Evolutionary conservation across 2,888 invertebrate species (phyloP).

Genomic region (Cistogaster globosa): DNA sequence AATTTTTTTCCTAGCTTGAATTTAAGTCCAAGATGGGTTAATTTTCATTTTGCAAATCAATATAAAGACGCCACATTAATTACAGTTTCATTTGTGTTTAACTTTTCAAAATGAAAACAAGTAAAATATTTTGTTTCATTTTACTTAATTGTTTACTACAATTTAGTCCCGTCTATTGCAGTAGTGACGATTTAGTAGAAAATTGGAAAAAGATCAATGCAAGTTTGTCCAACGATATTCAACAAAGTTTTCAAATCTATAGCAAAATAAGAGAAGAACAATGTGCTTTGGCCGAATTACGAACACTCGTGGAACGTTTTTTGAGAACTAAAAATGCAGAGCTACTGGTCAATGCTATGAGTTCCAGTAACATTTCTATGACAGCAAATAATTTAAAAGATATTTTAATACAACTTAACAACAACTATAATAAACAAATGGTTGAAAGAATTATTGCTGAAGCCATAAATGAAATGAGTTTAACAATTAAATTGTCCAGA

Average conservation of each 20-base stretch:
- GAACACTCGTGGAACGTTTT: slow-evolving; percentile 23
- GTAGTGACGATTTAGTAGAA: background rate
- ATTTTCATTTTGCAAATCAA: background rate
- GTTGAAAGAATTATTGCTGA: slow-evolving; percentile 38
- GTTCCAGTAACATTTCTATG: background rate
- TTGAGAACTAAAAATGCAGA: slow-evolving; percentile 43
- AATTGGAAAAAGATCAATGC: slow-evolving; percentile 36
- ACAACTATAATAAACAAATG: slow-evolving; percentile 10
- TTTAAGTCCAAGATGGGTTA: background rate
- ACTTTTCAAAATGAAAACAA: slow-evolving; percentile 22
- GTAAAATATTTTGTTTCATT: background rate
- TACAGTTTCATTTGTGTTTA: slow-evolving; percentile 19
- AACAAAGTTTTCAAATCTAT: slow-evolving; percentile 22
- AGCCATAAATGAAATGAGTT: slow-evolving; percentile 14
- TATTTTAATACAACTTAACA: background rate
- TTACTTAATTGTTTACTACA: slow-evolving; percentile 6
- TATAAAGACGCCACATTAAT: background rate
- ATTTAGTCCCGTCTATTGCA: background rate
- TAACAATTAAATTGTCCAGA: background rate
- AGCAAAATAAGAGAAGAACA: slow-evolving; percentile 31
- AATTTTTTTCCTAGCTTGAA: no score
- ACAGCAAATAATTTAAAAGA: background rate
- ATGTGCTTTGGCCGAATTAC: slow-evolving; percentile 16
- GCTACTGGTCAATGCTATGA: slow-evolving; percentile 16
- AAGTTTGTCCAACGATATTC: slow-evolving; percentile 35